A percentile compares a stretch with the other conserved stretches of the same genome.
These are phyloP conservation scores for Piliocolobus tephrosceles DNA, from an alignment of 2,113 vertebrate genomes.

Conservation along the genomic window DNA sequence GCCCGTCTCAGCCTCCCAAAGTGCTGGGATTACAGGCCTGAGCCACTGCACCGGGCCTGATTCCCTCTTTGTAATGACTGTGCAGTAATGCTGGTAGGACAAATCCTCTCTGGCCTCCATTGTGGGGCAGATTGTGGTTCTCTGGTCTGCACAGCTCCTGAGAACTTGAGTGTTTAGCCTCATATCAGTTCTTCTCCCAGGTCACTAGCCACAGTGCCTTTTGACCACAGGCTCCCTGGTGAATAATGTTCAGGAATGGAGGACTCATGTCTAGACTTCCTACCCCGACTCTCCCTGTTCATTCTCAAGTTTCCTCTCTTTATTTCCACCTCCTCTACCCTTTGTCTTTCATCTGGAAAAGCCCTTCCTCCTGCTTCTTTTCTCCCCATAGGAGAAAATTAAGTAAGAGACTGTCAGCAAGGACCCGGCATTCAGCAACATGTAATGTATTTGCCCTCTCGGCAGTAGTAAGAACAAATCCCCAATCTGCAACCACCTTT, in stretches of 20 bases:
- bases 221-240: not conserved
- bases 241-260: not conserved
- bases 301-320: not conserved
- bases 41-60: not conserved
- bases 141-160: not conserved
- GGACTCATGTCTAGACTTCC: not conserved
- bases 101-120: not conserved
- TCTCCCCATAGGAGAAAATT: not conserved
- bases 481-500: not conserved
- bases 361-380: not conserved
- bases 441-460: not conserved
- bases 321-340: not conserved
- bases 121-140: not conserved
- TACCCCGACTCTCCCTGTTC: accelerated
- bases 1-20: too few species aligned
- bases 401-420: not conserved
- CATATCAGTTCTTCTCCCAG: not conserved
- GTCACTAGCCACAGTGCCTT: not conserved
- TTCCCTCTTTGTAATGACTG: not conserved
- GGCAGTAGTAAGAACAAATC: not conserved
- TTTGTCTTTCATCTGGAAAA: not conserved
- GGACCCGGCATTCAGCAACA: not conserved
- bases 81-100: not conserved
- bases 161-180: not conserved
- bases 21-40: too few species aligned